Base-by-base conservation (phyloP, 2,797 vertebrate species). In the Eulemur albifrons region DNA sequence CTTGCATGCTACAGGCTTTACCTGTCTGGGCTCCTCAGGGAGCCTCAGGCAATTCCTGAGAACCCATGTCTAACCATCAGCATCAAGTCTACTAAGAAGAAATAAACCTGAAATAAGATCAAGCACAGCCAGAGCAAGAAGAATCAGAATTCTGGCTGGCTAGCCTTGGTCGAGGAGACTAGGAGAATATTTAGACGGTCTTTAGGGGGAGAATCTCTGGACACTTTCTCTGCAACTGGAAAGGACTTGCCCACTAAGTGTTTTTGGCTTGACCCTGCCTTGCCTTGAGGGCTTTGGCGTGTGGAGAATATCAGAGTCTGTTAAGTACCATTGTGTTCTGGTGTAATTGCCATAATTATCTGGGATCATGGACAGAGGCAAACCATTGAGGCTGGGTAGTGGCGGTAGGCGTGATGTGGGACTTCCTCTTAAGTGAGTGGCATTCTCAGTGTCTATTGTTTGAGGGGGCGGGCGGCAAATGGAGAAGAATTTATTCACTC, bases 1-100 rank as follows among this genome's bases (percentile, higher is more conserved):
- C 11, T 63, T 17, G 6, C 5, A 43, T 14, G 35, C 21, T 25
- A 95, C 97, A 63, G 92, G 97, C 52, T 96, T 84, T 93, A 91
- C 97, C 77, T 81, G 95, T 95, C 70, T 50, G 80, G 32, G 69
- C 92, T 94, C 77, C 92, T 94, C 77, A 38, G 48, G 4, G 30
- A 75, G 75, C 52, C n/a, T n/a, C 57, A 12, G 50, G 92, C 54
- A 40, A 73, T 38, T 7, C 4, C 50, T 35, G 35, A 92, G 52
- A 59, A 69, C 70, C n/a, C 17, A 5, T 2, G 32, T 57, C 27
- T 95, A 54, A 76, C 67, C 35, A 10, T 50, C 15, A 65, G 21
- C 50, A 88, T 38, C 65, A 40, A 77, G 32, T 38, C 11, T 35
- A 70, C 52, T 23, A 0, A 50, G 67, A 93, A 82, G 92, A 95